Percentiles rank a stretch among this genome's conserved stretches.
These are phyloP conservation scores for Bombus difficillimus DNA, from an alignment of 1,140 invertebrate genomes.

Conservation along the genomic window DNA sequence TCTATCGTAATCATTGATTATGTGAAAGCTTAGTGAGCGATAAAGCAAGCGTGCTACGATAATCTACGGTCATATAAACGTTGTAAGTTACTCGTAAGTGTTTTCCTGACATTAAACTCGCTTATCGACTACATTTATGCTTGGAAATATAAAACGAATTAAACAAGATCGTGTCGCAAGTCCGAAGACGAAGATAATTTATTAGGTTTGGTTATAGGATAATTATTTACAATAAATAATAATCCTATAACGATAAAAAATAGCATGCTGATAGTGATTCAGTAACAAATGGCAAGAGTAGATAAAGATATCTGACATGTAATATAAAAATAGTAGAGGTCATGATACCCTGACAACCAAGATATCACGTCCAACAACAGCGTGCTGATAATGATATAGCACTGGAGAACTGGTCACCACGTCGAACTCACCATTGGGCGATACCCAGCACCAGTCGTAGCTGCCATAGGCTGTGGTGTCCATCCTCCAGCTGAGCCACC, in stretches of 20 bases:
- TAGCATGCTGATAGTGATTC: constrained; percentile 16
- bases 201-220: too few relatives aligned
- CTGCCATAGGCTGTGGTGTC: constrained; percentile 93
- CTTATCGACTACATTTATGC: not conserved
- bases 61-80: not conserved
- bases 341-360: not conserved
- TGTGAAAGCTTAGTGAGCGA: constrained; percentile 1
- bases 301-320: constrained; percentile 7
- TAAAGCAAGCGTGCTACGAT: constrained; percentile 27
- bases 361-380: constrained; percentile 33
- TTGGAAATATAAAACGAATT: not conserved
- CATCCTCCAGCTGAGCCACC: constrained; percentile 86
- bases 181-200: not conserved
- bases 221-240: not conserved
- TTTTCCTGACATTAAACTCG: not conserved
- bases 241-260: constrained; percentile 3
- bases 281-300: not conserved
- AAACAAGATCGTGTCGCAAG: too few relatives aligned
- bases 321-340: not conserved
- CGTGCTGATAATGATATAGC: constrained; percentile 48
- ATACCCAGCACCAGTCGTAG: constrained; percentile 92
- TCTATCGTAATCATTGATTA: not conserved
- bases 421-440: constrained; percentile 88
- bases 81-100: not conserved
- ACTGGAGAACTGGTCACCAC: not conserved